These are phyloP conservation scores for Molothrus ater DNA, from an alignment of 2,797 vertebrate genomes.

Conservation along the genomic window DNA sequence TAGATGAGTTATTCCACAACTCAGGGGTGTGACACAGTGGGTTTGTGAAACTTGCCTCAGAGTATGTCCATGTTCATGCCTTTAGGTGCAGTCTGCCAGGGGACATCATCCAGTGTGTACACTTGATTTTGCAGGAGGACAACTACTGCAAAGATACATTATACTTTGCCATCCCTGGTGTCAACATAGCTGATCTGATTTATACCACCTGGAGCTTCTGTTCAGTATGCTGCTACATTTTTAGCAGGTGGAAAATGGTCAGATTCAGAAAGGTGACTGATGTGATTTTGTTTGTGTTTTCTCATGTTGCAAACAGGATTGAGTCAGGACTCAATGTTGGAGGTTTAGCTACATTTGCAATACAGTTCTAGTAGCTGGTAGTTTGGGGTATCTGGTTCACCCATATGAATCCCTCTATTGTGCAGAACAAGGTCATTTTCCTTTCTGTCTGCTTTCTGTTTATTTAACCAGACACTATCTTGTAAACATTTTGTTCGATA, in stretches of 20 bases:
- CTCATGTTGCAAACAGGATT: not conserved
- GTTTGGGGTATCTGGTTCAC: constrained; percentile 10
- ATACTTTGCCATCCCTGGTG: not conserved
- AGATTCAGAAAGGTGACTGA: not conserved
- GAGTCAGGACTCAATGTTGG: not conserved
- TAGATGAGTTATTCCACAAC: not conserved
- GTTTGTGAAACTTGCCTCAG: not conserved
- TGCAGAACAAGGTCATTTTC: constrained; percentile 32
- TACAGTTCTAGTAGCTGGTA: not conserved
- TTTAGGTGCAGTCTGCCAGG: not conserved
- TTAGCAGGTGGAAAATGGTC: not conserved
- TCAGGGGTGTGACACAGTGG: not conserved
- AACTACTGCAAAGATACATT: not conserved
- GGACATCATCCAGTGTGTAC: not conserved
- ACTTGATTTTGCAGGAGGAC: not conserved
- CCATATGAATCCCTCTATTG: not conserved
- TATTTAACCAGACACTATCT: not conserved
- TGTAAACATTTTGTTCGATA: constrained; percentile 24
- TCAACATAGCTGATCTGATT: not conserved
- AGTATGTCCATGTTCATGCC: not conserved
- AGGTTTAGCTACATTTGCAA: not conserved
- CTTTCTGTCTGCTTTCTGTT: constrained; percentile 12
- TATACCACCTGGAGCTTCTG: not conserved
- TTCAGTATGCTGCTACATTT: not conserved
- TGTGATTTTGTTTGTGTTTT: not conserved